Conservation (phyloP, 2,113 vertebrate genomes). For the Tachuris rubrigastra region DNA sequence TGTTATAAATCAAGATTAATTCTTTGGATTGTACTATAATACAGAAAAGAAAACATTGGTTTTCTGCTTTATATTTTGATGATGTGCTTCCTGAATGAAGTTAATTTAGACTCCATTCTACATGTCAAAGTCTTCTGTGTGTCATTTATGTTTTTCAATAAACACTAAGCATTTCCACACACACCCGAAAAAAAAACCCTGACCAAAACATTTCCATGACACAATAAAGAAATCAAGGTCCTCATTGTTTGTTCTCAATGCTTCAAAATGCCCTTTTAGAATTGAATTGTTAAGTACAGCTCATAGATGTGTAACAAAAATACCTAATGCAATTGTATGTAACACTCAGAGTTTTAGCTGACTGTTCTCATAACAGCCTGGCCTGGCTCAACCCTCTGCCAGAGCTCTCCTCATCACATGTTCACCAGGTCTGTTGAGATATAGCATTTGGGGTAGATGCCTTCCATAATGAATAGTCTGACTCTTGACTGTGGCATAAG, state of each 20-base stretch:
- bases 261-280: not conserved
- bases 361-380: not conserved
- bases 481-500: not conserved
- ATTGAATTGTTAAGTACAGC: not conserved
- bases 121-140: not conserved
- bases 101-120: not conserved
- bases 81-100: not conserved
- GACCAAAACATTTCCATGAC: not conserved
- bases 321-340: not conserved
- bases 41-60: not conserved
- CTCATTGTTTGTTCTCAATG: not conserved
- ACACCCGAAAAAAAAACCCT: not conserved
- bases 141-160: not conserved
- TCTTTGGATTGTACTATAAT: not conserved
- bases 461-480: not conserved
- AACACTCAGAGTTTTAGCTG: not conserved
- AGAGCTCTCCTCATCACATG: not conserved
- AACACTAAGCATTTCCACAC: not conserved
- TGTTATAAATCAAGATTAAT: not conserved
- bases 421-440: not conserved
- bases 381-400: not conserved
- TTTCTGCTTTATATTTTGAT: not conserved
- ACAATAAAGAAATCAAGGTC: not conserved
- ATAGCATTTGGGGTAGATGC: not conserved
- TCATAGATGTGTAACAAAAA: not conserved